Percentiles rank a stretch among this genome's conserved stretches.
These are phyloP conservation scores for Apodemia duryi DNA, from an alignment of 2,888 invertebrate species.

Conservation along the genomic window DNA sequence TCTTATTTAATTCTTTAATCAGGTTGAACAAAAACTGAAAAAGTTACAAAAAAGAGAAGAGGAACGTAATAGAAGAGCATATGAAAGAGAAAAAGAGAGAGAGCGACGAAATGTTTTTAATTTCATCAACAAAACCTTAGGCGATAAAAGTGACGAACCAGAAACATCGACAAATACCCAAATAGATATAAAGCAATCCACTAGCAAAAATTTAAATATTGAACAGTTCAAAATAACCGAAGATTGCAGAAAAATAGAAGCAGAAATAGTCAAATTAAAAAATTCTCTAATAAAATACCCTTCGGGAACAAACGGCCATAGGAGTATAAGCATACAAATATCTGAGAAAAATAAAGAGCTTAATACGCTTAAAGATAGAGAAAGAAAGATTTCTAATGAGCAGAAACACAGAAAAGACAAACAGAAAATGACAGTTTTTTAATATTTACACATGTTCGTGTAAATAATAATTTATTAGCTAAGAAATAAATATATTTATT, in stretches of 20 bases:
- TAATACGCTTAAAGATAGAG: conserved; percentile 77
- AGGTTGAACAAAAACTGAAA: conserved; percentile 83
- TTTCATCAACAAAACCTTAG: conserved; percentile 84
- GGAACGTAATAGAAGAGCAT: conserved; percentile 80
- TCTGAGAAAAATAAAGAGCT: conserved; percentile 81
- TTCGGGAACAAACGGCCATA: conserved; percentile 79
- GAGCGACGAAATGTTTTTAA: conserved; percentile 85
- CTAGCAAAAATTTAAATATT: conserved; percentile 84
- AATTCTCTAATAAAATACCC: conserved; percentile 82
- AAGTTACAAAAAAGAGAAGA: conserved; percentile 82
- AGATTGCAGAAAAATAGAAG: conserved; percentile 83
- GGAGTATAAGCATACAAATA: conserved; percentile 81
- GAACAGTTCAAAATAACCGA: conserved; percentile 86
- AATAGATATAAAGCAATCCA: conserved; percentile 69
- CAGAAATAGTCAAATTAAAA: conserved; percentile 82
- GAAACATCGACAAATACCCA: conserved; percentile 31
- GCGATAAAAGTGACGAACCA: conserved; percentile 47
- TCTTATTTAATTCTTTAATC: conserved; percentile 1
- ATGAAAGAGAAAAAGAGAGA: conserved; percentile 80
- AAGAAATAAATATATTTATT: conserved; percentile 21
- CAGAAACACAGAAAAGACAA: conserved; percentile 85
- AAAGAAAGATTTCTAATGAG: conserved; percentile 83
- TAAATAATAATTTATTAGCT: conserved; percentile 3
- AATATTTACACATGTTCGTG: conserved; percentile 33
- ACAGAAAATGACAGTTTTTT: conserved; percentile 88